Evolutionary conservation across 1,140 invertebrate species (phyloP), one percentile per base, ranked within the genome.

Genomic region (Euborellia annulipes): DNA sequence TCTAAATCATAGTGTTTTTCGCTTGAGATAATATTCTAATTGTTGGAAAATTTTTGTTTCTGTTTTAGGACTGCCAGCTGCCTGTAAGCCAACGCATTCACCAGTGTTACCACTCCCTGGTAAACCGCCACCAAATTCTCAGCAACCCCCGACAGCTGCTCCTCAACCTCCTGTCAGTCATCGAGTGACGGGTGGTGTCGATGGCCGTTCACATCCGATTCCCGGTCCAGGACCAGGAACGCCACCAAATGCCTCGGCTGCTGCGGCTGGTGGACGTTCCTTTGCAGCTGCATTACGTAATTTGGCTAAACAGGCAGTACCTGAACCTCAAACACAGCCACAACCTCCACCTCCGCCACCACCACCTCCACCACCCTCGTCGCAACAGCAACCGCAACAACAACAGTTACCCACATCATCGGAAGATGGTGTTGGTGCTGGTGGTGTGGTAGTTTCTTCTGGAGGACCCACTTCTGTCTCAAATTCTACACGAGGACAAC

Each of bases 221-320:
- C 52, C 55, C 2, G 55, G 54, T 38, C 57, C 52, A 38, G 55
- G 54, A 40, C 54, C 54, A 6, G 55, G 53, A 34, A 45, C 48
- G 6, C 46, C 23, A 6, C 23, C 23, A 11, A 27, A 27, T 27
- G 23, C 23, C 4, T 27, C 23, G 4, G 23, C 4, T 27, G 23
- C 4, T 27, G 23, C 23, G 11, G 23, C 23, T 27, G 23, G 23
- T 27, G 23, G 52, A 52, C 42, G 56, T 7, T 70, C 76, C 20
- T 87, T 86, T 64, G 82, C 84, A 18, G 82, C 83, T 3, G 82
- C 82, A 3, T 62, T 87, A 43, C 68, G 83, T 45, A 84, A 82
- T 58, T 64, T 87, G 46, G 84, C 83, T 40, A 83, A 87, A 60
- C 82, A 85, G 58, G 80, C 80, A 21, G 78, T 76, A 36, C 72